Conservation (phyloP, 2,797 vertebrate genomes). For the Loris lydekkerianus region DNA sequence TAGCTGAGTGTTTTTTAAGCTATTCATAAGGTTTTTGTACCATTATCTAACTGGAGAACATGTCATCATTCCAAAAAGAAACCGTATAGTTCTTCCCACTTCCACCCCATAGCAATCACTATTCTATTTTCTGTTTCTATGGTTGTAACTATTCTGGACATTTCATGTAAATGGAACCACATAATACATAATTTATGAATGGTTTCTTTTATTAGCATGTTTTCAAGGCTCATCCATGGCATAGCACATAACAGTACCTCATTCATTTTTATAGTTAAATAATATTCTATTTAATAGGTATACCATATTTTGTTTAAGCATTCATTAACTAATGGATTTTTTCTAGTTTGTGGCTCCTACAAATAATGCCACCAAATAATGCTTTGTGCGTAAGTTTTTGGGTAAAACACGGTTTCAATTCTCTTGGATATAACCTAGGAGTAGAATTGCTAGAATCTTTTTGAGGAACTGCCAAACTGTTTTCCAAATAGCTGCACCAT, state of each 20-base stretch:
- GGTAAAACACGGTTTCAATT: conserved; percentile 12
- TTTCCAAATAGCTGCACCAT: neutral
- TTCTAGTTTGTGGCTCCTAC: neutral
- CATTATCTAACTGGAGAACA: neutral
- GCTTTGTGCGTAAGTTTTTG: neutral
- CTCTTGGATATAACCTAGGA: neutral
- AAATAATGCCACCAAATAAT: neutral
- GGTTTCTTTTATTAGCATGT: neutral
- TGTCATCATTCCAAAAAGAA: neutral
- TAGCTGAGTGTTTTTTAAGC: neutral
- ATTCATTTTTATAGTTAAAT: neutral
- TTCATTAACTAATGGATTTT: neutral
- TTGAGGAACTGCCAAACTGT: neutral
- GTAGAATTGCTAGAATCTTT: neutral
- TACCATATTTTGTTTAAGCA: neutral
- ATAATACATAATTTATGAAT: neutral
- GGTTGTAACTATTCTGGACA: neutral
- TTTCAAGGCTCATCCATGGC: neutral
- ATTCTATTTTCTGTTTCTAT: neutral
- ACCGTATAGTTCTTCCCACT: neutral
- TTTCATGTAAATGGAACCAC: neutral
- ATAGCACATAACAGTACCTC: neutral
- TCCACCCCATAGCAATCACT: neutral
- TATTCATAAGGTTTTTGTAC: neutral
- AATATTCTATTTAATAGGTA: conserved; percentile 15